phyloP scores from a whole-genome alignment of 1,140 invertebrate species.

The Temnothorax curvispinosus region DNA sequence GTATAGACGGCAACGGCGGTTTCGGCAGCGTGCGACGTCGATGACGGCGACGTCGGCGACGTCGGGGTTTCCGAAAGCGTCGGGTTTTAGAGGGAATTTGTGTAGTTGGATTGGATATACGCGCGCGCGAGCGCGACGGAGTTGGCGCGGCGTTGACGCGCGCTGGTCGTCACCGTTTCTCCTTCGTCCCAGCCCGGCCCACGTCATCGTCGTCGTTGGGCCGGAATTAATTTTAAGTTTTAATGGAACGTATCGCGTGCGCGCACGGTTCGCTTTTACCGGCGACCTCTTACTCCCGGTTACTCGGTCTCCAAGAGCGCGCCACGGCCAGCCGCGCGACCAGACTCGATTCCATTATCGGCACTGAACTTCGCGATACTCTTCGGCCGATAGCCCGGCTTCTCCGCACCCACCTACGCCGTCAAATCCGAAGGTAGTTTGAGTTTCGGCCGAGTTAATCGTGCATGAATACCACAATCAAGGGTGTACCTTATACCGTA shows the following conservation, averaged over 20 bases:
- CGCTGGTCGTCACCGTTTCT: conserved; percentile 50
- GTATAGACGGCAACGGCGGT: conserved; percentile 65
- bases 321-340: conserved; percentile 46
- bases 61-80: conserved; percentile 47
- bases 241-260: conserved; percentile 80
- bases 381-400: conserved; percentile 60
- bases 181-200: neutral
- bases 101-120: conserved; percentile 82
- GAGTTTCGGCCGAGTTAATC: conserved; percentile 70
- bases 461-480: conserved; percentile 74
- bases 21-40: conserved; percentile 36
- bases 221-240: conserved; percentile 84
- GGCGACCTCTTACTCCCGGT: conserved; percentile 71
- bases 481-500: conserved; percentile 56
- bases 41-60: conserved; percentile 47
- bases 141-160: conserved; percentile 77
- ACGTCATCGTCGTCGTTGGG: conserved; percentile 52
- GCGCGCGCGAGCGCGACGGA: conserved; percentile 48
- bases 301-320: conserved; percentile 11
- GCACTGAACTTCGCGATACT: conserved; percentile 75
- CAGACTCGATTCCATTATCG: conserved; percentile 79
- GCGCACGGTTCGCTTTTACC: conserved; percentile 73
- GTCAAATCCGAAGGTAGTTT: conserved; percentile 62
- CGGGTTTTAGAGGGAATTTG: conserved; percentile 81
- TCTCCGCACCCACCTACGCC: conserved; percentile 40